Evolutionary conservation across 2,888 invertebrate species (phyloP), one percentile per base, ranked within the genome.

Genomic region (Tupiocoris notatus): DNA sequence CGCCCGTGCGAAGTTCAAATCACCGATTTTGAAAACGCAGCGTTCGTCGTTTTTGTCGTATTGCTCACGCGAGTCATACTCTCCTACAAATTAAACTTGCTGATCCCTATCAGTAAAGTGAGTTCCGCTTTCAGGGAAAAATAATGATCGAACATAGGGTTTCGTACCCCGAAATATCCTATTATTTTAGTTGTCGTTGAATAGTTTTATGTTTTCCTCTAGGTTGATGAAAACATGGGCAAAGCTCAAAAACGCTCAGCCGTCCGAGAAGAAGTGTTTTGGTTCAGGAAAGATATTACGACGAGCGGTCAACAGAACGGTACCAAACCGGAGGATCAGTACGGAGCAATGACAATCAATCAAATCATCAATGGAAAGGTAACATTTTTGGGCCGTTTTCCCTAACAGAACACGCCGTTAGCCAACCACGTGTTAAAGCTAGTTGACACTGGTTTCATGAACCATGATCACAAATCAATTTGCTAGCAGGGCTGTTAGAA

Each of bases 21-120:
- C 81, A 98, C 99, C 0, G 98, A 99, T 86, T 99, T 99, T 86
- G 99, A 99, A 86, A 99, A 99, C 86, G 98, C 99, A 0, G 99
- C 99, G 1, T 93, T 96, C 82, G 97, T 97, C 20, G 96, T 97
- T 83, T 99, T 99, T 85, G 92, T 99, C 16, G 98, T 99, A 18
- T 87, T 99, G 65, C 88, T 99, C 79, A 99, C 99, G 0, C 87
- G 98, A 80, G 98, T 97, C 79, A 98, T 99, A 82, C 88, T 99
- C 63, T 95, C 98, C 22, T 99, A 96, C 86, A 91, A 95, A 81
- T 88, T 99, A 78, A 95, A 98, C 86, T 93, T 99, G 83, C 89
- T 99, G 70, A 95, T 98, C 85, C 99, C 99, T 16, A 97, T 99
- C 80, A 97, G 96, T 82, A 96, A 96, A 89, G 93, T 93, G 80